Evolutionary conservation across 2,797 vertebrate species (phyloP).

Genomic region (Rhynchotus rufescens): DNA sequence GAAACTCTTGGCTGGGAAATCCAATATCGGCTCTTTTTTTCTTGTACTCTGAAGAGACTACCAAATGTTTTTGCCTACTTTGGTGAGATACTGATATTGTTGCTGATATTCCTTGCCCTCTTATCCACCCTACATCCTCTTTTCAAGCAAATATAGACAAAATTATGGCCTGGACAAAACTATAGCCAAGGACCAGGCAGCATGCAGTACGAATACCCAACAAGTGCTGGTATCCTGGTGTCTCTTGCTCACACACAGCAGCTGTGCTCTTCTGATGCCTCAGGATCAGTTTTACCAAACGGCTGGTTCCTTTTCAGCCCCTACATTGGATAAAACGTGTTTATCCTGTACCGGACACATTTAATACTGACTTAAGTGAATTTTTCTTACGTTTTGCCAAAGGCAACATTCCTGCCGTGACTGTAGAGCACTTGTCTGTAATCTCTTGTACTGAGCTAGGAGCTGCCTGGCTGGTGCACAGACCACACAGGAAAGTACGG

Average conservation of each 20-base stretch:
- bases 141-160: not conserved
- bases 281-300: not conserved
- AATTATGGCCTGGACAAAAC: not conserved
- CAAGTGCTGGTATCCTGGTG: not conserved
- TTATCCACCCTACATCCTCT: not conserved
- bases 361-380: not conserved
- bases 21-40: not conserved
- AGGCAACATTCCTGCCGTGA: constrained; percentile 56
- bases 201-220: not conserved
- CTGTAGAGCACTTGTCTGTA: constrained; percentile 12
- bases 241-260: not conserved
- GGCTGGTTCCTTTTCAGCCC: not conserved
- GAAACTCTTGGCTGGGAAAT: not conserved
- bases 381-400: not conserved
- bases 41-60: not conserved
- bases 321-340: not conserved
- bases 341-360: not conserved
- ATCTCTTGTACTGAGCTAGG: not conserved
- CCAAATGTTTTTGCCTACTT: not conserved
- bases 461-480: not conserved
- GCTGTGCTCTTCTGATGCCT: not conserved
- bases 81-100: not conserved
- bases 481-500: not conserved
- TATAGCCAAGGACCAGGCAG: not conserved
- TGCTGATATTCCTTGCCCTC: not conserved